phyloP scores from a whole-genome alignment of 2,888 invertebrate genomes.

The Corbicula japonica region DNA sequence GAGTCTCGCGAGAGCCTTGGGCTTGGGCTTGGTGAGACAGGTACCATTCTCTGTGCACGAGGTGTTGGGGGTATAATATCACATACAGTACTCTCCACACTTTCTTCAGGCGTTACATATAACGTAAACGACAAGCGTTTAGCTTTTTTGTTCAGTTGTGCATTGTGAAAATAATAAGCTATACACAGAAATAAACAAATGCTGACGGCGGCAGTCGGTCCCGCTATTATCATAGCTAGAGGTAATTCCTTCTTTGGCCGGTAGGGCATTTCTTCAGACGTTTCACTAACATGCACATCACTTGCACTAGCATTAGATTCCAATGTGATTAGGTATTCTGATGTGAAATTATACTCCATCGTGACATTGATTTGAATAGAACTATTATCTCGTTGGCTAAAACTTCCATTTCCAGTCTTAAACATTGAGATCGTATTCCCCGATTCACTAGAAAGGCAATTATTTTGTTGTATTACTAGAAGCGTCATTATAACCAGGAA shows the following conservation, averaged over 20 bases:
- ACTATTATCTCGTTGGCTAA: too few species aligned
- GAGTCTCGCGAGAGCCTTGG: conserved; percentile 20
- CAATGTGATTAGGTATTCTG: neutral
- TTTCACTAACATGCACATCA: neutral
- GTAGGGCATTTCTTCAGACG: neutral
- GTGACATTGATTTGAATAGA: too few species aligned
- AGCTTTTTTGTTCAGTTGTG: conserved; percentile 77
- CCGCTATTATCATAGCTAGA: conserved; percentile 79
- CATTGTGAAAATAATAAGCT: conserved; percentile 79
- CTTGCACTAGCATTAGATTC: neutral
- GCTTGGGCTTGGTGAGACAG: neutral
- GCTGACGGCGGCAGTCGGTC: conserved; percentile 77
- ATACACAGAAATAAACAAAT: conserved; percentile 79
- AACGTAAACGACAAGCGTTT: conserved; percentile 67
- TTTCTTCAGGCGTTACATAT: conserved; percentile 43
- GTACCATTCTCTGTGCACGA: neutral
- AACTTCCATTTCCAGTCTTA: too few species aligned
- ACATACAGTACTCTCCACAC: conserved; percentile 26
- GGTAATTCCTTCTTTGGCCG: conserved; percentile 70
- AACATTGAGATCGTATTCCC: too few species aligned
- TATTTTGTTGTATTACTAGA: too few species aligned
- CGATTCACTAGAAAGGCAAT: too few species aligned
- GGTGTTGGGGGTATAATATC: neutral
- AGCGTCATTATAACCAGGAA: too few species aligned
- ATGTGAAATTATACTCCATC: too few species aligned